phyloP scores from a whole-genome alignment of 2,888 invertebrate species.

The Epiblema foenella region DNA sequence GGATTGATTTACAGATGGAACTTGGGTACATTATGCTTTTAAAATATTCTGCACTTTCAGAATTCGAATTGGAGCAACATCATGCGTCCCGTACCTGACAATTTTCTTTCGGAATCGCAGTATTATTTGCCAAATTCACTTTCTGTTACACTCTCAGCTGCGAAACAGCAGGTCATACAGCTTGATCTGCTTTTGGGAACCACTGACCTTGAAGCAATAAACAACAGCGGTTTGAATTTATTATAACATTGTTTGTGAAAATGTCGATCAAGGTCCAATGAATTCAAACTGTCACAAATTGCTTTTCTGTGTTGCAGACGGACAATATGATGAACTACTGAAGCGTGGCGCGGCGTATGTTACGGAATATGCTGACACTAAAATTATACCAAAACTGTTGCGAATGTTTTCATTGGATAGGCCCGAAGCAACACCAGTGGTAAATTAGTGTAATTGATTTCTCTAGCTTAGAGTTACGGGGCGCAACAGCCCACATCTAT shows the following conservation, averaged over 20 bases:
- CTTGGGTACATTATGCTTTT: too few relatives aligned
- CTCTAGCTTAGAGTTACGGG: not conserved
- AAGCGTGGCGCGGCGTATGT: conserved; percentile 83
- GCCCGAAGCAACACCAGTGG: conserved; percentile 60
- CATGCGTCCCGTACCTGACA: conserved; percentile 87
- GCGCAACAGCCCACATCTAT: too few relatives aligned
- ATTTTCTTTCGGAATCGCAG: conserved; percentile 84
- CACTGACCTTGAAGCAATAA: conserved; percentile 87
- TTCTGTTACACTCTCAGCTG: conserved; percentile 79
- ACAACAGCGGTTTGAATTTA: conserved; percentile 76
- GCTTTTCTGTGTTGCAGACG: conserved; percentile 68
- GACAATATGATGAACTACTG: conserved; percentile 85
- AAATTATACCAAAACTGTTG: conserved; percentile 85
- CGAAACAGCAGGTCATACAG: conserved; percentile 79
- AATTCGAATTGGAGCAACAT: conserved; percentile 84
- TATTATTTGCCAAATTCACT: conserved; percentile 86
- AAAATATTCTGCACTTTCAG: conserved; percentile 62
- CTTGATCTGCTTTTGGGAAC: conserved; percentile 89
- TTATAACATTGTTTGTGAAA: conserved; percentile 40
- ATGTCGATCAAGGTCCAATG: conserved; percentile 34
- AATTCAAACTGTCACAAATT: conserved; percentile 27
- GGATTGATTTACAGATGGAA: not conserved
- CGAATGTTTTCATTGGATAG: conserved; percentile 65
- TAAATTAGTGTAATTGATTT: conserved; percentile 48
- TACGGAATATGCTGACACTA: conserved; percentile 83